These are phyloP conservation scores for Venusia cambrica DNA, from an alignment of 2,888 invertebrate species.

Conservation along the genomic window DNA sequence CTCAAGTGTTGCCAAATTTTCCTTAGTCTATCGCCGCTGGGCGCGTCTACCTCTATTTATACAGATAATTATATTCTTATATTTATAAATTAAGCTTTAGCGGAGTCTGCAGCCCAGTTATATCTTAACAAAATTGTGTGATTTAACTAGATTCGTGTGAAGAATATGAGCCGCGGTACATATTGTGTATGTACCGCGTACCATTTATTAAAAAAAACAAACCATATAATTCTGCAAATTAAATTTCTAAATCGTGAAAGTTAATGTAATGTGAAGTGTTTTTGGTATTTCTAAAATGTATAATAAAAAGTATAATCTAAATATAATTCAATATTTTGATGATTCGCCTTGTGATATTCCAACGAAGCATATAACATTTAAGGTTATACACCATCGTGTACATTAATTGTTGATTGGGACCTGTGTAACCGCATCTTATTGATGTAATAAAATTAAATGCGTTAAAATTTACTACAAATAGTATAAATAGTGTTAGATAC, in stretches of 20 bases:
- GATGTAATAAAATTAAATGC: conserved; percentile 12
- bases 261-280: conserved; percentile 4
- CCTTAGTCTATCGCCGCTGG: conserved; percentile 36
- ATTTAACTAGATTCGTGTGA: no score
- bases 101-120: conserved; percentile 5
- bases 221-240: neutral
- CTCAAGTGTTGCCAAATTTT: conserved; percentile 60
- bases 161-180: no score
- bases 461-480: conserved; percentile 7
- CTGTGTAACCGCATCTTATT: conserved; percentile 11
- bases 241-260: conserved; percentile 18
- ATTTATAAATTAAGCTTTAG: conserved; percentile 9
- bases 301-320: no score
- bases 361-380: conserved; percentile 30
- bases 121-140: no score
- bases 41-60: conserved; percentile 18
- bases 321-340: conserved; percentile 4
- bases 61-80: conserved; percentile 11
- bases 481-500: conserved; percentile 9
- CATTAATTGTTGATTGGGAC: conserved; percentile 12
- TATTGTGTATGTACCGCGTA: conserved; percentile 9
- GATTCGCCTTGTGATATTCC: conserved; percentile 24
- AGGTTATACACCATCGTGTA: neutral
- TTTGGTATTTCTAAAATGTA: conserved; percentile 1
- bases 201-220: conserved; percentile 1